Evolutionary conservation across 2,113 vertebrate genomes (phyloP), one percentile per base, ranked within the genome.

Genomic region (Solea solea): DNA sequence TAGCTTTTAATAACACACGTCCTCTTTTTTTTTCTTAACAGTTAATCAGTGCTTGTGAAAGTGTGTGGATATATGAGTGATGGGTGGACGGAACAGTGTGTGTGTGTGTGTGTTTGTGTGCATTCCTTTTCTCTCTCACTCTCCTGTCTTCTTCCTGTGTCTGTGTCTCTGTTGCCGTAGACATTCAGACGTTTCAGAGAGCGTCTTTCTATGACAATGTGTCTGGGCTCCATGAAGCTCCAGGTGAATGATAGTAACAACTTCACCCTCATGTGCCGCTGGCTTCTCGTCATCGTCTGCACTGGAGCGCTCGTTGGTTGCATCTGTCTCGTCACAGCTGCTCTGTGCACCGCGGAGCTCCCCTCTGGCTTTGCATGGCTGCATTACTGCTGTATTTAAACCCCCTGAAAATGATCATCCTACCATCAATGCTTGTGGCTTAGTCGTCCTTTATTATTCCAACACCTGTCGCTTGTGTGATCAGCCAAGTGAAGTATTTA

Each of bases 191-290:
- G 95, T 94, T 97, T 95, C 97, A 98, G 94, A 98, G 96, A 96
- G 95, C 96, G 89, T 99, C 95, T 95, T 99, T 99, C 95, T 98
- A 98, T 98, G 97, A 98, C 95, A 97, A 91, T 96, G 94, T 98
- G 91, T 95, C 96, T 95, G 96, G 94, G 94, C 96, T 98, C 93
- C 95, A 96, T 95, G 96, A 98, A 90, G 91, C 95, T 93, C 95
- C 95, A 97, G 96, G 97, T 98, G 97, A 99, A 94, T 95, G 93
- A 72, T 74, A 91, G 91, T 69, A 50, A 70, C 76, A 34, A 40
- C 21, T 53, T 72, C 40, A 70, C 27, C 64, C 48, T 41, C 15
- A 21, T 65, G 54, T 21, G 57, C 53, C 64, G 11, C 51, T 65
- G 40, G 74, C 78, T 76, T 61, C 56, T 57, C 13, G 8, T 68